Percentiles rank a stretch among this genome's conserved stretches.
phyloP scores from a whole-genome alignment of 2,797 vertebrate genomes.

The Phoeniculus purpureus region DNA sequence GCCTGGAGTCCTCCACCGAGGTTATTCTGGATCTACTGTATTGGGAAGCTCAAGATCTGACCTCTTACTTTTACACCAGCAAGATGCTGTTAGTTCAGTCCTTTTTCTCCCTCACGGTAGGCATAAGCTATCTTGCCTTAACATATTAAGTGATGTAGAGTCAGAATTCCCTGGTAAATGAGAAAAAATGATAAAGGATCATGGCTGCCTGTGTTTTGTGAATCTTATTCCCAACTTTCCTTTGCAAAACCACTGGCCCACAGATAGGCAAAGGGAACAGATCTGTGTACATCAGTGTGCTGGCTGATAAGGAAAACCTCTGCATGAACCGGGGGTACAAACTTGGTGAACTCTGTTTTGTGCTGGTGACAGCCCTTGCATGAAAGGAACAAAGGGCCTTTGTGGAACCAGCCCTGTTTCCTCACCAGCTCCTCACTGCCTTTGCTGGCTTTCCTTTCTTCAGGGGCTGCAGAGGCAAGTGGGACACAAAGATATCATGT shows the following conservation, averaged over 20 bases:
- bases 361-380: not conserved
- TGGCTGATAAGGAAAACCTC: not conserved
- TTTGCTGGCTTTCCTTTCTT: not conserved
- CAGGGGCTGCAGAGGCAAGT: fast-evolving
- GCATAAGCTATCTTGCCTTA: not conserved
- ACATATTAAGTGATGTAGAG: not conserved
- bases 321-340: not conserved
- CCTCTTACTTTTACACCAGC: not conserved
- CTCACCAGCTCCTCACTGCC: fast-evolving
- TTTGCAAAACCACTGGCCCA: not conserved
- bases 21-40: not conserved
- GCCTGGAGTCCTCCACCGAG: not conserved
- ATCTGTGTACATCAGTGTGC: fast-evolving
- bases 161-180: not conserved
- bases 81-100: not conserved
- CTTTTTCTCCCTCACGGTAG: not conserved
- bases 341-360: fast-evolving
- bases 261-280: fast-evolving
- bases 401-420: too few species aligned
- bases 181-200: not conserved
- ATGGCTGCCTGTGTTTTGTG: not conserved
- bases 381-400: not conserved
- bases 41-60: not conserved
- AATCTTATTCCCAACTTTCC: not conserved
- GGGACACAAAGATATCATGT: fast-evolving